Conservation (phyloP, 1,140 invertebrate genomes). For the Trinorchestia longiramus region DNA sequence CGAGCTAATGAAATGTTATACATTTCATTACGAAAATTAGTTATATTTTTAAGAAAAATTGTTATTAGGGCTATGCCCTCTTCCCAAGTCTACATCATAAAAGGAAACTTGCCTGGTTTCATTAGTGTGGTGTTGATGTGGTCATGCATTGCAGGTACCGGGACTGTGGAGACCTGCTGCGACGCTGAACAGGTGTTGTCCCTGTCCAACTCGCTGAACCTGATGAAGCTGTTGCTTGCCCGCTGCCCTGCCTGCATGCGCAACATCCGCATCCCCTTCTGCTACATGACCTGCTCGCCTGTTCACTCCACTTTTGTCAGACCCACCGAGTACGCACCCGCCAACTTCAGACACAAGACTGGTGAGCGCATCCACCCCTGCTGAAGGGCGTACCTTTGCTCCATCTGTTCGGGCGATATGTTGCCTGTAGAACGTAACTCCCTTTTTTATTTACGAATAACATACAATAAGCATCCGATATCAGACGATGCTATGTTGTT, state of each 20-base stretch:
- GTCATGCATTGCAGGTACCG: constrained; percentile 54
- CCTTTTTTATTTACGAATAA: too few relatives aligned
- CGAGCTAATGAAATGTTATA: too few relatives aligned
- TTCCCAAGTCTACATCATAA: too few relatives aligned
- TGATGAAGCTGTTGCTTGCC: constrained; percentile 78
- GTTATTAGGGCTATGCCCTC: too few relatives aligned
- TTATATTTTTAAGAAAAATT: too few relatives aligned
- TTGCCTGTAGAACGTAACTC: too few relatives aligned
- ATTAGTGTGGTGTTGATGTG: background rate
- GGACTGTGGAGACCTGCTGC: constrained; percentile 68
- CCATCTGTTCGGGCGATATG: too few relatives aligned
- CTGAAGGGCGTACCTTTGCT: too few relatives aligned
- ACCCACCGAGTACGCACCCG: constrained; percentile 70
- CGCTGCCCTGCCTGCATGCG: constrained; percentile 88
- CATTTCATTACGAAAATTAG: too few relatives aligned
- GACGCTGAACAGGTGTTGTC: constrained; percentile 68
- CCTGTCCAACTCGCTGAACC: constrained; percentile 69
- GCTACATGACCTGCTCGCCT: constrained; percentile 85
- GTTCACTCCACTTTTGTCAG: constrained; percentile 83
- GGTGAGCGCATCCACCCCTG: background rate
- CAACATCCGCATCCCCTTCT: constrained; percentile 86
- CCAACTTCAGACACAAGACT: constrained; percentile 58
- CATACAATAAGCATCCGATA: too few relatives aligned
- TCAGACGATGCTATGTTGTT: too few relatives aligned
- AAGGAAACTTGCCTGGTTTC: too few relatives aligned